Evolutionary conservation across 2,888 invertebrate species (phyloP).

Genomic region (Clusia tigrina): DNA sequence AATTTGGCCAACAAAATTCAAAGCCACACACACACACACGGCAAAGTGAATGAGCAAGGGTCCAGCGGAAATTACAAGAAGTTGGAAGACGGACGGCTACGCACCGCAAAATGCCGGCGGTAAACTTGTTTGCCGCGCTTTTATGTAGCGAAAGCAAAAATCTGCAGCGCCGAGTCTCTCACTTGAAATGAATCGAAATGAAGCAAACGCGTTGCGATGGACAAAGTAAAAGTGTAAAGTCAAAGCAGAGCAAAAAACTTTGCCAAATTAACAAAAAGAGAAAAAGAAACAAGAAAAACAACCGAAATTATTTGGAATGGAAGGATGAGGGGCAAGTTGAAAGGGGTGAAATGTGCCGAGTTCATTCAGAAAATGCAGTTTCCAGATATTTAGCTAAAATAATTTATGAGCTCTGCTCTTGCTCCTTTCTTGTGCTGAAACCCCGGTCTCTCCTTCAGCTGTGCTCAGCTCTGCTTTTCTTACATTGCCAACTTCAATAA

Average conservation of each 20-base stretch:
- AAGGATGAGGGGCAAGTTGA: neutral
- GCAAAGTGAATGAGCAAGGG: neutral
- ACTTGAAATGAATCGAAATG: constrained; percentile 7
- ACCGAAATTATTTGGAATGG: neutral
- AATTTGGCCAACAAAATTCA: constrained; percentile 33
- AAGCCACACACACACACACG: constrained; percentile 15
- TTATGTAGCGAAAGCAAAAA: neutral
- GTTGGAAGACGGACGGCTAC: constrained; percentile 9
- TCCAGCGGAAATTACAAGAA: too few species aligned
- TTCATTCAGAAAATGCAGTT: constrained; percentile 15
- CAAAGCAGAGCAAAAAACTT: neutral
- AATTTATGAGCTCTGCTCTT: constrained; percentile 21
- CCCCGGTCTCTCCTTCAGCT: neutral
- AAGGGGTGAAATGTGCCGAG: neutral
- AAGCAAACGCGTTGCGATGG: neutral
- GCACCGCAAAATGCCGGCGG: constrained; percentile 56
- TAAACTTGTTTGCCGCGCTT: constrained; percentile 41
- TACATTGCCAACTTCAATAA: too few species aligned
- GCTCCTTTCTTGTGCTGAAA: neutral
- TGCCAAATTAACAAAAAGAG: neutral
- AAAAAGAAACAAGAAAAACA: neutral
- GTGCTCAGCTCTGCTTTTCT: neutral
- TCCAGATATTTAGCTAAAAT: constrained; percentile 18
- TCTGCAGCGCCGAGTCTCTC: constrained; percentile 17
- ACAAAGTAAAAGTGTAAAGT: constrained; percentile 3